Percentiles rank a stretch among this genome's conserved stretches.
phyloP scores from a whole-genome alignment of 2,888 invertebrate species.

The Onthophagus sagittarius region DNA sequence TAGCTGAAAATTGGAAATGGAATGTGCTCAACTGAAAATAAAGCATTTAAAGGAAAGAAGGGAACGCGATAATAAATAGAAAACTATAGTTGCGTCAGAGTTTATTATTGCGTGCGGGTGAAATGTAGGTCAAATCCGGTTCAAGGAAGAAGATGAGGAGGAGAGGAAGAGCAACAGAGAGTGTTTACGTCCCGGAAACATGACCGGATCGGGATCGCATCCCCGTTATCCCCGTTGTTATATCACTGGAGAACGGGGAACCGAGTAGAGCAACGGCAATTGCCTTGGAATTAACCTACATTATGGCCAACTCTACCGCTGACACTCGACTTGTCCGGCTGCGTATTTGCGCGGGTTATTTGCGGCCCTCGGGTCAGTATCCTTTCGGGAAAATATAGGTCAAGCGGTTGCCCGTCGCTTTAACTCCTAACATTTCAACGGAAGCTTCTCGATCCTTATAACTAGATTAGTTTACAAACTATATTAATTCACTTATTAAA shows the following conservation, averaged over 20 bases:
- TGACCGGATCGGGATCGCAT: background rate
- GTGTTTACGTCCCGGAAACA: background rate
- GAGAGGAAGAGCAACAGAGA: background rate
- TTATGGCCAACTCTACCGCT: background rate
- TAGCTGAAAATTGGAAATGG: too few relatives aligned
- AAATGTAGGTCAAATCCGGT: background rate
- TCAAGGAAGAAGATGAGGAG: background rate
- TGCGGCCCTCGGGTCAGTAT: conserved; percentile 30
- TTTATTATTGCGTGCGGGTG: background rate
- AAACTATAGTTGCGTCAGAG: background rate
- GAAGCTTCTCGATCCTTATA: background rate
- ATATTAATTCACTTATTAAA: too few relatives aligned
- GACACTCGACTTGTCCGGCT: background rate
- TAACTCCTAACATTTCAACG: background rate
- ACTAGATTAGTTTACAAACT: background rate
- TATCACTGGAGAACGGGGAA: background rate
- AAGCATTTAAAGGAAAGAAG: background rate
- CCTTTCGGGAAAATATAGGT: conserved; percentile 33
- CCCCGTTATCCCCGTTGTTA: background rate
- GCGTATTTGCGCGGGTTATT: background rate
- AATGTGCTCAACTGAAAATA: background rate
- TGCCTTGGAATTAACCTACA: background rate
- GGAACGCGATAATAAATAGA: background rate
- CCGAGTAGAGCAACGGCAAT: background rate
- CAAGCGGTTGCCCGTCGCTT: conserved; percentile 19